A percentile compares a stretch with the other conserved stretches of the same genome.
These are phyloP conservation scores for Aphelinus atriplicis DNA, from an alignment of 1,140 invertebrate genomes.

Conservation along the genomic window DNA sequence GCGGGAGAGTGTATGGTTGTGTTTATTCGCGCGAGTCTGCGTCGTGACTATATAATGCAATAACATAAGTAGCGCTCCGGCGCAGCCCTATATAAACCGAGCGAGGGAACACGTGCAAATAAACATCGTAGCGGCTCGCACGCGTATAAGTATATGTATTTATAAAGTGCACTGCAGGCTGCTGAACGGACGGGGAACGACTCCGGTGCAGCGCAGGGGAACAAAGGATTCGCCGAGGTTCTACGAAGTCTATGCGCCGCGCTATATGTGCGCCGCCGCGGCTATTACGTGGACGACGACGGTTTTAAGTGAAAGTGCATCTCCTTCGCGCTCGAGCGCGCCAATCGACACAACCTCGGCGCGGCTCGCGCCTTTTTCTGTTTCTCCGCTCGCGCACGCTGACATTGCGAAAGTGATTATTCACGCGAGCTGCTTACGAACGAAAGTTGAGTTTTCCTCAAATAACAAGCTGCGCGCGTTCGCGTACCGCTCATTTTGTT, in stretches of 20 bases:
- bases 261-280: neutral
- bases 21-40: no score
- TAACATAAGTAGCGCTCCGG: no score
- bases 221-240: slow-evolving; percentile 23
- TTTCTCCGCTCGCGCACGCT: neutral
- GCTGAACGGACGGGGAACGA: no score
- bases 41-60: no score
- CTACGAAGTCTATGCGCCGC: neutral
- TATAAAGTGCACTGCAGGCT: no score
- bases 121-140: neutral
- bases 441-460: slow-evolving; percentile 2
- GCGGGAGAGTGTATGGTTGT: no score
- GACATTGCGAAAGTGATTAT: slow-evolving; percentile 17
- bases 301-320: slow-evolving; percentile 28
- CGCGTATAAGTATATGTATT: no score
- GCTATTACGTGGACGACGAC: slow-evolving; percentile 1
- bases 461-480: no score
- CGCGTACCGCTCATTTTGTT: no score
- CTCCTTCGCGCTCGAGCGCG: slow-evolving; percentile 18
- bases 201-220: neutral
- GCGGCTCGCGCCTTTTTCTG: neutral
- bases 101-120: neutral
- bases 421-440: slow-evolving; percentile 9
- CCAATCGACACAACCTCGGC: slow-evolving; percentile 26
- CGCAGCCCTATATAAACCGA: no score